Evolutionary conservation across 2,888 invertebrate species (phyloP).

Genomic region (Macaria liturata): DNA sequence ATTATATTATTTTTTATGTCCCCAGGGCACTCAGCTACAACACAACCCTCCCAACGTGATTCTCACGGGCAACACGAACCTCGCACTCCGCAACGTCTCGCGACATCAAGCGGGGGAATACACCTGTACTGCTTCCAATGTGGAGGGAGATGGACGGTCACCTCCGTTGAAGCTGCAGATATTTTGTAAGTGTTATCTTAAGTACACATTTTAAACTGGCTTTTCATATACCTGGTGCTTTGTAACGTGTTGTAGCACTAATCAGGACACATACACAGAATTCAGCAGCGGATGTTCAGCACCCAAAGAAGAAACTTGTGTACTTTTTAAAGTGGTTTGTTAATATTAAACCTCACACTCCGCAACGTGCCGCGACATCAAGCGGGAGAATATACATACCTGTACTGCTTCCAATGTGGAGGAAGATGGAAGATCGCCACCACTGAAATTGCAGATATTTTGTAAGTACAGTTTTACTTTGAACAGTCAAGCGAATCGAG

Average conservation of each 20-base stretch:
- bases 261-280: no score
- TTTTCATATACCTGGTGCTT: no score
- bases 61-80: conserved; percentile 89
- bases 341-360: conserved; percentile 85
- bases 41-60: conserved; percentile 92
- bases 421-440: conserved; percentile 93
- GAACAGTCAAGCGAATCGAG: no score
- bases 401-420: conserved; percentile 96
- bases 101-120: conserved; percentile 93
- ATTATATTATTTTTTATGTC: no score
- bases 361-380: conserved; percentile 91
- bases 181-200: conserved; percentile 90
- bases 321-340: no score
- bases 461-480: conserved; percentile 86
- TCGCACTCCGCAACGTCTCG: conserved; percentile 92
- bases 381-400: conserved; percentile 94
- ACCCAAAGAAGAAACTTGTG: no score
- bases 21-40: conserved; percentile 90
- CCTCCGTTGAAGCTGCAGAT: conserved; percentile 91
- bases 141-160: conserved; percentile 95
- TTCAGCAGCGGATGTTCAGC: no score
- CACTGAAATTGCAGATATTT: conserved; percentile 92
- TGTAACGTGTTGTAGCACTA: no score
- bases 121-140: conserved; percentile 94
- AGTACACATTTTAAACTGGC: no score